These are phyloP conservation scores for Zhuqinia jingwanae DNA, from an alignment of 2,888 invertebrate genomes.

Conservation along the genomic window DNA sequence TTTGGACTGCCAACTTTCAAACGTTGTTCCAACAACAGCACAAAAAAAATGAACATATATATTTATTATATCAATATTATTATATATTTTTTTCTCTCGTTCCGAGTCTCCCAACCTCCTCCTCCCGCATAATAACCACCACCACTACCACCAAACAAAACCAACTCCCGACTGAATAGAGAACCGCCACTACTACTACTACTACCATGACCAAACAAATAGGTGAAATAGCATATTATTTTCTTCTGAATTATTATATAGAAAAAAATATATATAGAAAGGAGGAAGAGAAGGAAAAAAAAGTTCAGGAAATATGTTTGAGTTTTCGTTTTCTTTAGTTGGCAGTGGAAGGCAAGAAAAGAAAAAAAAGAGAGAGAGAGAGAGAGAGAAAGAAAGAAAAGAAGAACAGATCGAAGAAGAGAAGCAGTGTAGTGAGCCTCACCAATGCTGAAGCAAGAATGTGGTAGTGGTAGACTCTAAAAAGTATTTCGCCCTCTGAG, in stretches of 20 bases:
- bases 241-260: neutral
- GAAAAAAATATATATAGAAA: neutral
- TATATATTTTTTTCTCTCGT: neutral
- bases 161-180: neutral
- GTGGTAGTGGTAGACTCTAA: slow-evolving; percentile 14
- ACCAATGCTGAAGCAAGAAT: slow-evolving; percentile 56
- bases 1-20: slow-evolving; percentile 11
- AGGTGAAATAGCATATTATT: slow-evolving; percentile 1
- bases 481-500: neutral
- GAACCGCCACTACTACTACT: neutral
- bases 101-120: neutral
- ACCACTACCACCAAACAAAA: slow-evolving; percentile 32
- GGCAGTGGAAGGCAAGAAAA: neutral
- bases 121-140: slow-evolving; percentile 26
- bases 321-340: slow-evolving; percentile 22
- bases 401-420: slow-evolving; percentile 6
- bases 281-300: neutral
- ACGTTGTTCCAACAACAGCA: neutral
- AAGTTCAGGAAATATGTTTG: slow-evolving; percentile 35
- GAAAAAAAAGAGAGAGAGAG: slow-evolving; percentile 25
- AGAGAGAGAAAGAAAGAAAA: neutral
- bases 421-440: slow-evolving; percentile 32
- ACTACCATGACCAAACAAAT: neutral
- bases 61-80: neutral
- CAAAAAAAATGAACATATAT: slow-evolving; percentile 1